Evolutionary conservation across 35 echinoderm and acorn worm genomes (phyloP).

Genomic region (Apostichopus californicus): DNA sequence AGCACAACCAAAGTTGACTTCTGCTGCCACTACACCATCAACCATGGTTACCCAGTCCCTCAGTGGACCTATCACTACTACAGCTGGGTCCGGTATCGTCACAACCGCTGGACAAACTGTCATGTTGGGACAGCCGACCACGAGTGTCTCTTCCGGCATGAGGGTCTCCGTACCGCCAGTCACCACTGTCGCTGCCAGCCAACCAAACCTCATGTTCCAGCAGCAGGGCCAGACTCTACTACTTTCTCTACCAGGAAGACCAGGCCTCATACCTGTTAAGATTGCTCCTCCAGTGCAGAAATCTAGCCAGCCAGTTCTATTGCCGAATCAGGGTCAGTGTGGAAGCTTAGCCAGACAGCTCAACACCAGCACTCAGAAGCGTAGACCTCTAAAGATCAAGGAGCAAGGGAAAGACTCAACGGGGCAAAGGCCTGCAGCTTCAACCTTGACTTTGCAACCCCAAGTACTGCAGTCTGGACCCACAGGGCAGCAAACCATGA

Average conservation of each 20-base stretch:
- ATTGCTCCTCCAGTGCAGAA: constrained; percentile 12
- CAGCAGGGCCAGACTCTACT: constrained; percentile 49
- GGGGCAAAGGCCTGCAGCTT: neutral
- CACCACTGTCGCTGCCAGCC: neutral
- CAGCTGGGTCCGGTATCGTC: constrained; percentile 1
- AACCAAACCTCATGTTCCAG: constrained; percentile 42
- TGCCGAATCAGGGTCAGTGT: constrained; percentile 52
- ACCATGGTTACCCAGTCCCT: constrained; percentile 57
- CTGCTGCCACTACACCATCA: constrained; percentile 29
- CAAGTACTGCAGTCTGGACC: constrained; percentile 29
- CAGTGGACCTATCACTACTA: constrained; percentile 30
- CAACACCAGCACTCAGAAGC: constrained; percentile 18
- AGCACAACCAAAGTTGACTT: constrained; percentile 26
- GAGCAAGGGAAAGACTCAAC: constrained; percentile 21
- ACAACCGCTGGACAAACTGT: neutral
- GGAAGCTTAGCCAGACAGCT: constrained; percentile 56
- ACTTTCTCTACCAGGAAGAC: constrained; percentile 32
- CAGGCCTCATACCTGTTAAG: constrained; percentile 39
- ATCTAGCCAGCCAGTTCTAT: constrained; percentile 26
- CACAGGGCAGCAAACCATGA: constrained; percentile 56
- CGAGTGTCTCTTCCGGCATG: neutral
- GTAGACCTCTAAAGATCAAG: constrained; percentile 51
- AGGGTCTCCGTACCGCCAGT: constrained; percentile 14
- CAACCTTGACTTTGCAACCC: constrained; percentile 30
- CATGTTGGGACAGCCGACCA: neutral